Evolutionary conservation across 2,113 vertebrate species (phyloP).

Genomic region (Oreochromis aureus): DNA sequence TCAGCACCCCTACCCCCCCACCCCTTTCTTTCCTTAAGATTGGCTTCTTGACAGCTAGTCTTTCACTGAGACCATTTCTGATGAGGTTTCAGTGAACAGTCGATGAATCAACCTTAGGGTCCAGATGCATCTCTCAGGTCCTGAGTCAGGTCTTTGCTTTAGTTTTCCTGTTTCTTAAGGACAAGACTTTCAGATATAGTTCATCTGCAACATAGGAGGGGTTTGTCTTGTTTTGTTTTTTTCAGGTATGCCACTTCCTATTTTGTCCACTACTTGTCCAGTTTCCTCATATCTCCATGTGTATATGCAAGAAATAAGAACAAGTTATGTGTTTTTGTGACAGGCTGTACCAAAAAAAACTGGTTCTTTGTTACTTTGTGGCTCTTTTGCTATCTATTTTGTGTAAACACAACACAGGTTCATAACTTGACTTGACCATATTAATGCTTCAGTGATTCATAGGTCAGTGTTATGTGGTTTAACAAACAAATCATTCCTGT

Average conservation of each 20-base stretch:
- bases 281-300: background rate
- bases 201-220: background rate
- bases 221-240: background rate
- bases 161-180: background rate
- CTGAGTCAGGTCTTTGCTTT: background rate
- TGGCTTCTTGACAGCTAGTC: background rate
- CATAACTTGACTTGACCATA: background rate
- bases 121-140: background rate
- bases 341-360: background rate
- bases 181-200: background rate
- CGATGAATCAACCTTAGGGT: background rate
- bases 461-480: background rate
- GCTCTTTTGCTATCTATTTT: background rate
- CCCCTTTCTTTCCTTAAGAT: background rate
- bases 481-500: background rate
- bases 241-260: background rate
- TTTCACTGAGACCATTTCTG: background rate
- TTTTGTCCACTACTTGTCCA: background rate
- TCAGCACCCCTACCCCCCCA: background rate
- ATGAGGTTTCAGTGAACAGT: background rate
- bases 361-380: background rate
- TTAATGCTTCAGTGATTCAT: background rate
- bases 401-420: background rate
- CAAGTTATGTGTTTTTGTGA: background rate
- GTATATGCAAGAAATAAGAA: background rate